These are phyloP conservation scores for Alosa sapidissima DNA, from an alignment of 2,797 vertebrate species.

Conservation along the genomic window DNA sequence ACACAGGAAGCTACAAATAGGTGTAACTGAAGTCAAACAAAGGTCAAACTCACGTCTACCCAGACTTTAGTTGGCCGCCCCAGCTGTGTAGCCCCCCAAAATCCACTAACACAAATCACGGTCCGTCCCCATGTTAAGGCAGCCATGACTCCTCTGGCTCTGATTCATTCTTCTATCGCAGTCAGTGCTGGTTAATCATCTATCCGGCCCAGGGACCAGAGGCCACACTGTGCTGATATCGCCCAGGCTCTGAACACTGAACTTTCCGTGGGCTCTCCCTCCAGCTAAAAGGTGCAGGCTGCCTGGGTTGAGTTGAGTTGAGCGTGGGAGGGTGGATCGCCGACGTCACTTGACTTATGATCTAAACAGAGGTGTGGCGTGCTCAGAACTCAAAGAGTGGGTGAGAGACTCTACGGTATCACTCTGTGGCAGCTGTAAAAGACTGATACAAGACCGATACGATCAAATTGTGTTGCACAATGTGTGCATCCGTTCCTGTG, in stretches of 20 bases:
- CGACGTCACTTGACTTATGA: slow-evolving; percentile 5
- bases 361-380: slow-evolving; percentile 2
- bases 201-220: not conserved
- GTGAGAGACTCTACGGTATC: not conserved
- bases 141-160: not conserved
- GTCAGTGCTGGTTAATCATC: slow-evolving; percentile 4
- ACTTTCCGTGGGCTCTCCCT: not conserved
- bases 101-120: not conserved
- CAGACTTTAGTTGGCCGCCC: not conserved
- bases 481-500: not conserved
- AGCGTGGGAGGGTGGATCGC: not conserved
- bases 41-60: not conserved
- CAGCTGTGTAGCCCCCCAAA: not conserved
- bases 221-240: slow-evolving; percentile 1
- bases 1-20: not conserved
- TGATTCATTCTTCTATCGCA: slow-evolving; percentile 17
- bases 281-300: not conserved
- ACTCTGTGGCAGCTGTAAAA: not conserved
- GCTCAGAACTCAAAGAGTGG: not conserved
- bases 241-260: not conserved
- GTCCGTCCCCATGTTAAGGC: not conserved
- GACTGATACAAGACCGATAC: not conserved
- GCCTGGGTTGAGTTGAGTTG: not conserved
- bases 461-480: not conserved
- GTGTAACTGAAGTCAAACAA: not conserved